phyloP scores from a whole-genome alignment of 2,113 vertebrate genomes.

The Prolemur simus region DNA sequence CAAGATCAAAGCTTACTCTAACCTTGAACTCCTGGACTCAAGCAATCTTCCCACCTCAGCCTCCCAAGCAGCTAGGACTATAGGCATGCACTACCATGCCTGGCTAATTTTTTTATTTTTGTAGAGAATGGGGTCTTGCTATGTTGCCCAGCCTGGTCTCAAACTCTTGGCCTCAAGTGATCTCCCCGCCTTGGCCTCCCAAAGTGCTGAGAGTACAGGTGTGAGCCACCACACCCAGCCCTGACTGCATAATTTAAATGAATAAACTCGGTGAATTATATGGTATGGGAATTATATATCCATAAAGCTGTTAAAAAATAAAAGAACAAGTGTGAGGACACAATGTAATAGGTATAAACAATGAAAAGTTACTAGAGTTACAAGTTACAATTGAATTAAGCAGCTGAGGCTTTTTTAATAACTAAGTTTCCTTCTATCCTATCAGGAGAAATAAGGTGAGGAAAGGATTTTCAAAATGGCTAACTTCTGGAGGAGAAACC shows the following conservation, averaged over 20 bases:
- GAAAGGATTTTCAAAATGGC: constrained; percentile 11
- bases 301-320: constrained; percentile 1
- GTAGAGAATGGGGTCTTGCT: no score
- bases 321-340: not conserved
- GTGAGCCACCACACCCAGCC: no score
- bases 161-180: no score
- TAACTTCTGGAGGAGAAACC: not conserved
- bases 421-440: not conserved
- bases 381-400: not conserved
- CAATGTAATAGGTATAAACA: not conserved
- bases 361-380: not conserved
- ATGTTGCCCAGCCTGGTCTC: no score
- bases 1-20: no score
- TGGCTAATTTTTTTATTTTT: no score
- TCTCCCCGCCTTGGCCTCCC: no score
- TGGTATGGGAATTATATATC: not conserved
- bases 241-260: not conserved
- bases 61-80: no score
- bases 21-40: no score
- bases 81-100: no score
- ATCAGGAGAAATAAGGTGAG: not conserved
- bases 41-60: no score
- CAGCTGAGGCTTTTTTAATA: constrained; percentile 24
- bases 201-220: no score
- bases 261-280: not conserved